phyloP scores from a whole-genome alignment of 2,797 vertebrate species.

The Botia almorhae region DNA sequence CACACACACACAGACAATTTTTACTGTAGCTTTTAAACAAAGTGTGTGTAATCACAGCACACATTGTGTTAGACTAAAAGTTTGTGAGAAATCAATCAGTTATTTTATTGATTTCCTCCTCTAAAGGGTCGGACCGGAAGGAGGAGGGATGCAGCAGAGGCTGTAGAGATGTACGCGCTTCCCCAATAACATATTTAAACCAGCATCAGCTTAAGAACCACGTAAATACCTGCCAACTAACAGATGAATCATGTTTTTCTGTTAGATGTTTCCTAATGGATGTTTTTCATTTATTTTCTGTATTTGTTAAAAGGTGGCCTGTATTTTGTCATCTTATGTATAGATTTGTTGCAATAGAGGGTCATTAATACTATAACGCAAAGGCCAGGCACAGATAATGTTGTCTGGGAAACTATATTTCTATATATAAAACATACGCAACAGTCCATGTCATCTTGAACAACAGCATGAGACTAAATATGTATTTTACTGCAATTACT shows the following conservation, averaged over 20 bases:
- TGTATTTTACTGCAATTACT: neutral
- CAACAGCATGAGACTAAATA: neutral
- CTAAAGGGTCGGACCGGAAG: conserved; percentile 48
- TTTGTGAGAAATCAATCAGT: too few species aligned
- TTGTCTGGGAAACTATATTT: neutral
- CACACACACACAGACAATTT: too few species aligned
- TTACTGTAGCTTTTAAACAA: too few species aligned
- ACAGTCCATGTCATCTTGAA: neutral
- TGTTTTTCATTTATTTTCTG: neutral
- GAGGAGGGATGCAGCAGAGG: conserved; percentile 46
- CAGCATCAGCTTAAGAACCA: conserved; percentile 44
- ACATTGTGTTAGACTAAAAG: too few species aligned
- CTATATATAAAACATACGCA: neutral
- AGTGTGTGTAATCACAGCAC: too few species aligned
- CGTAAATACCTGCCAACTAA: conserved; percentile 23
- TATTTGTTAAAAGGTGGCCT: neutral
- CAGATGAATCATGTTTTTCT: neutral
- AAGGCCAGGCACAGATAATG: neutral
- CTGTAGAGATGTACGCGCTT: conserved; percentile 55
- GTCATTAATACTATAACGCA: neutral
- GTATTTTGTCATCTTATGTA: neutral
- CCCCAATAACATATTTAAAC: conserved; percentile 12
- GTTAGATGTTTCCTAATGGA: neutral
- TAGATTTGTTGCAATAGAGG: neutral
- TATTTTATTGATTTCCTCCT: neutral